phyloP scores from a whole-genome alignment of 2,888 invertebrate genomes.

The Biston stratarius region DNA sequence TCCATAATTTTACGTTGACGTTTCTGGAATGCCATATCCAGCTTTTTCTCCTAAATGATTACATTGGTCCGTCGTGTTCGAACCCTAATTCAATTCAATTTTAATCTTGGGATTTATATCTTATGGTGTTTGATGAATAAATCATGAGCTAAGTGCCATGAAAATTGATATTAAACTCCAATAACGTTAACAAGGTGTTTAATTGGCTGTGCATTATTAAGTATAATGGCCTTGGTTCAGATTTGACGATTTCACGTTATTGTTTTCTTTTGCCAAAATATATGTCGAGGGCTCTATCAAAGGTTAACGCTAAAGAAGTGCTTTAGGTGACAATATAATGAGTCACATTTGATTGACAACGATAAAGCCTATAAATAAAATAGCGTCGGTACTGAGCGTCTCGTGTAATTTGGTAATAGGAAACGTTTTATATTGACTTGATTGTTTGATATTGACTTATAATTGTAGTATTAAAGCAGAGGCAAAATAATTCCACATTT shows the following conservation, averaged over 20 bases:
- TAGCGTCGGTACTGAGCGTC: not conserved
- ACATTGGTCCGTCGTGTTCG: not conserved
- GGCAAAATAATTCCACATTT: too few relatives aligned
- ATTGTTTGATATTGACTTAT: too few relatives aligned
- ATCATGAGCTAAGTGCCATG: constrained; percentile 26
- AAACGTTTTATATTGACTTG: too few relatives aligned
- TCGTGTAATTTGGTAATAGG: not conserved
- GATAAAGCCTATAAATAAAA: constrained; percentile 1
- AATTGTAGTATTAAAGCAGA: too few relatives aligned
- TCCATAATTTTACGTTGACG: constrained; percentile 51
- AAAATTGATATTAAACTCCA: constrained; percentile 54
- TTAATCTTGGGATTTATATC: not conserved
- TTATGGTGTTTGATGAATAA: constrained; percentile 14
- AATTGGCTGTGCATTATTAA: constrained; percentile 71
- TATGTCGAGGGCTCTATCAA: constrained; percentile 83
- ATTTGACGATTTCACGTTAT: constrained; percentile 82
- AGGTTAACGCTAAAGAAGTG: constrained; percentile 71
- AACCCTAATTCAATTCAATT: not conserved
- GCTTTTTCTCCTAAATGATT: constrained; percentile 12
- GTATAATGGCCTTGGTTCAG: constrained; percentile 73
- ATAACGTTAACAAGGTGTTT: constrained; percentile 59
- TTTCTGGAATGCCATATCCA: constrained; percentile 47
- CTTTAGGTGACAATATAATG: constrained; percentile 52
- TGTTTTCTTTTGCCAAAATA: constrained; percentile 82
- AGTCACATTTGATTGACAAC: constrained; percentile 47